Evolutionary conservation across 2,113 vertebrate species (phyloP).

Genomic region (Desmodus rotundus): DNA sequence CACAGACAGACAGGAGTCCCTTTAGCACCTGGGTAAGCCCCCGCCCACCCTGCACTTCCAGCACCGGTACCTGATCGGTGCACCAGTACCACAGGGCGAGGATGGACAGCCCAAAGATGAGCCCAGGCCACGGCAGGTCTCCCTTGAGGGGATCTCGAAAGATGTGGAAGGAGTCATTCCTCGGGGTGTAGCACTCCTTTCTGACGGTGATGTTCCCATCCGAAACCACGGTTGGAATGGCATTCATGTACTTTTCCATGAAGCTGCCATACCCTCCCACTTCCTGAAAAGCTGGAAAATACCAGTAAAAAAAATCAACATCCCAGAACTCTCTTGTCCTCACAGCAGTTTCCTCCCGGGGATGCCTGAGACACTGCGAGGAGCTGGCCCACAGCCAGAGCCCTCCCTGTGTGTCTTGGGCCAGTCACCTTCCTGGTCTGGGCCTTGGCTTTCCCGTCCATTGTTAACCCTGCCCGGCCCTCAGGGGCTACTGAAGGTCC

Average conservation of each 20-base stretch:
- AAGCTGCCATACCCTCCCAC: conserved; percentile 90
- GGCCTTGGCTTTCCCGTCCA: not conserved
- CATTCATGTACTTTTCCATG: conserved; percentile 86
- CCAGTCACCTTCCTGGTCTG: not conserved
- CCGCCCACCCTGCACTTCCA: rapidly evolving
- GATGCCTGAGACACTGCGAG: not conserved
- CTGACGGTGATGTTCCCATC: conserved; percentile 14
- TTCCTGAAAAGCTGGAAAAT: conserved; percentile 85
- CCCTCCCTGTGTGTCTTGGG: not conserved
- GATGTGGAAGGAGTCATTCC: conserved; percentile 89
- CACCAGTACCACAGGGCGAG: conserved; percentile 96
- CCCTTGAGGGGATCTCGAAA: conserved; percentile 88
- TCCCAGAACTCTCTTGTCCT: not conserved
- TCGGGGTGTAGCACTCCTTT: conserved; percentile 85
- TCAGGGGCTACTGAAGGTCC: not conserved
- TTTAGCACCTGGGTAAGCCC: rapidly evolving
- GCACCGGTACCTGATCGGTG: conserved; percentile 90
- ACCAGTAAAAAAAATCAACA: not conserved
- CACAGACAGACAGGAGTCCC: not conserved
- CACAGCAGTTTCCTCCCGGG: not conserved
- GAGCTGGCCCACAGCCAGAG: not conserved
- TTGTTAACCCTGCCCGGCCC: not conserved
- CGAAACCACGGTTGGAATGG: conserved; percentile 78
- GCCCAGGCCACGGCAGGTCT: conserved; percentile 94
- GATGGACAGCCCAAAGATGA: conserved; percentile 91